Conservation (phyloP, 53 echinoderm and acorn worm genomes). For the Mesocentrotus franciscanus region DNA sequence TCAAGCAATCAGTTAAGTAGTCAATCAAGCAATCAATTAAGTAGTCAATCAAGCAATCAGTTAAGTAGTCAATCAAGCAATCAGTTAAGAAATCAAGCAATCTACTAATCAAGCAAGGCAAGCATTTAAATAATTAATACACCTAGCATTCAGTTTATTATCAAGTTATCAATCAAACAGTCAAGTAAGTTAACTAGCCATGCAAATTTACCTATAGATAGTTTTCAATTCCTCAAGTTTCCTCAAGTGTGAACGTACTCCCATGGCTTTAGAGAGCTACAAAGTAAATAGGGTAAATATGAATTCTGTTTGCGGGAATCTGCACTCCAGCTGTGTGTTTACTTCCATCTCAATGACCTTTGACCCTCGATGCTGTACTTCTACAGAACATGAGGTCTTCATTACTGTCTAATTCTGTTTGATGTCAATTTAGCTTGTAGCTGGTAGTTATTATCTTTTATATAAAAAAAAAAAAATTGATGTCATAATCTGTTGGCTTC, state of each 20-base stretch:
- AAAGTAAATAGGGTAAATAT: neutral
- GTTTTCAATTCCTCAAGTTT: neutral
- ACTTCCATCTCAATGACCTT: neutral
- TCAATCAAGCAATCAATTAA: too few relatives aligned
- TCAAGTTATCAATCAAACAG: neutral
- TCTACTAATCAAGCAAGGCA: too few relatives aligned
- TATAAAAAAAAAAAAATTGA: neutral
- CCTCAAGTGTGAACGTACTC: neutral
- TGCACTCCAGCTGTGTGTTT: constrained; percentile 36
- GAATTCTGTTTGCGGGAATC: neutral
- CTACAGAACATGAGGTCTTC: constrained; percentile 16
- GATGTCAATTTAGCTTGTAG: neutral
- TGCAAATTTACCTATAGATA: neutral
- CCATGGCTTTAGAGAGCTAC: neutral
- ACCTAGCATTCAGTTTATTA: neutral
- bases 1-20: too few relatives aligned
- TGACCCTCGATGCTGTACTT: constrained; percentile 3
- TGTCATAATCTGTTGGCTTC: neutral
- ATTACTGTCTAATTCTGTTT: constrained; percentile 27
- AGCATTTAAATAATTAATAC: neutral
- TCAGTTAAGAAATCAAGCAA: neutral
- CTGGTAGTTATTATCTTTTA: neutral
- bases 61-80: neutral
- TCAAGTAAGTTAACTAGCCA: neutral
- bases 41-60: too few relatives aligned